phyloP scores from a whole-genome alignment of 2,113 vertebrate species.

The Dermatemys mawii region DNA sequence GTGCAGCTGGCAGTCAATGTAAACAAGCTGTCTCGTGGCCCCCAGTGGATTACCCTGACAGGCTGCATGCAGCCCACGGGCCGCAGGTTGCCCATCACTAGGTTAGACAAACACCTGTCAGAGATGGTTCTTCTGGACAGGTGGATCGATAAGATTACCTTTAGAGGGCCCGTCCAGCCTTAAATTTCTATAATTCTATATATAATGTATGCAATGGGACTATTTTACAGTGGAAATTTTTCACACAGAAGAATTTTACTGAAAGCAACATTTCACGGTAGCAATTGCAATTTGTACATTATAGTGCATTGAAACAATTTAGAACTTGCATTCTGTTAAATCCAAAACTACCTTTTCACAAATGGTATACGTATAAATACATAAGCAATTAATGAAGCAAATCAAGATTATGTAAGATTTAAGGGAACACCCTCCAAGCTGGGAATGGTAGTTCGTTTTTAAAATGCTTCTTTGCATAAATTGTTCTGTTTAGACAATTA shows the following conservation, averaged over 20 bases:
- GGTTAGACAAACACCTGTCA: background rate
- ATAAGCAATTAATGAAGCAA: background rate
- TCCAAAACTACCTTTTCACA: background rate
- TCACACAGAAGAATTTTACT: background rate
- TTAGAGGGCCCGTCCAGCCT: background rate
- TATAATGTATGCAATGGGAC: background rate
- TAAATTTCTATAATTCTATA: background rate
- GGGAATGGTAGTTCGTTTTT: background rate
- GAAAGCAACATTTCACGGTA: background rate
- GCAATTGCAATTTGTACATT: background rate
- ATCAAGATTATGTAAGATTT: background rate
- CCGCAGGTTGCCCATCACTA: too few species aligned
- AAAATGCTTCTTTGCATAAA: background rate
- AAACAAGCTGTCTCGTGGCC: too few species aligned
- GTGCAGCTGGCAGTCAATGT: too few species aligned
- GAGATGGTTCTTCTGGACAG: background rate
- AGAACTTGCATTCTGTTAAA: background rate
- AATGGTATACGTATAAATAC: background rate
- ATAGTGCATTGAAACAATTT: background rate
- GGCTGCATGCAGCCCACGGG: fast-evolving
- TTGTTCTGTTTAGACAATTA: background rate
- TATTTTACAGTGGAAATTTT: background rate
- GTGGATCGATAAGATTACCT: background rate
- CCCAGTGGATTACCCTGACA: too few species aligned
- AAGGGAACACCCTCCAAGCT: background rate